These are phyloP conservation scores for Bergia puertoricense DNA, from an alignment of 92 coral and sea anemone species.

Conservation along the genomic window DNA sequence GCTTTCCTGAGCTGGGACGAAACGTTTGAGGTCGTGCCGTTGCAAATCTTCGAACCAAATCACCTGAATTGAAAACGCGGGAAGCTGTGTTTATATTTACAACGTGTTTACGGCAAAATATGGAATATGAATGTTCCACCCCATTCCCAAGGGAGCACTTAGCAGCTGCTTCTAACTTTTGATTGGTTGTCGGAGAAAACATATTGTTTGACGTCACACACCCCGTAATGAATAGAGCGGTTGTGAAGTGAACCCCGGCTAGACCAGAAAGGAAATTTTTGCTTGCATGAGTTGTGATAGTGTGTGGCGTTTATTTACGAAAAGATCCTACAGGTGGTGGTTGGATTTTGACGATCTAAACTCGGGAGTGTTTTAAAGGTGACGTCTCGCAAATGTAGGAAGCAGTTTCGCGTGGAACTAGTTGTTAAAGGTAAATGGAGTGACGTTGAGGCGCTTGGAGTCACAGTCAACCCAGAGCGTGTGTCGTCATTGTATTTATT, in stretches of 20 bases:
- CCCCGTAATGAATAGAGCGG: conserved; percentile 73
- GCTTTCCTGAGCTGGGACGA: conserved; percentile 24
- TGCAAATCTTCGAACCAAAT: conserved; percentile 7
- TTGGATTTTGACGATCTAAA: background rate
- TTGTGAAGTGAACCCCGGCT: conserved; percentile 86
- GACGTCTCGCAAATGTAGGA: conserved; percentile 14
- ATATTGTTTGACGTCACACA: conserved; percentile 42
- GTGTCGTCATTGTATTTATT: conserved; percentile 50
- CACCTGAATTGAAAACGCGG: conserved; percentile 30
- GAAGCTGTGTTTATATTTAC: conserved; percentile 37
- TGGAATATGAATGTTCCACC: conserved; percentile 72
- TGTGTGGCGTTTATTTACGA: conserved; percentile 10
- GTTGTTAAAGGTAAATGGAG: conserved; percentile 10
- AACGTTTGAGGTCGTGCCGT: background rate
- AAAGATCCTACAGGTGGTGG: background rate
- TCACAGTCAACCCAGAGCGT: background rate
- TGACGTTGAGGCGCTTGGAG: conserved; percentile 11
- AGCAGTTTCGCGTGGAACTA: conserved; percentile 10
- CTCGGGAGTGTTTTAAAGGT: background rate
- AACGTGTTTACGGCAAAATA: conserved; percentile 69
- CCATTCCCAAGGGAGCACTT: conserved; percentile 86
- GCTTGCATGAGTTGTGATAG: conserved; percentile 33
- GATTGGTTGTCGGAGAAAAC: conserved; percentile 22
- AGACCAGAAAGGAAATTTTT: conserved; percentile 56
- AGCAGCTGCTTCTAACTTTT: background rate